Conservation (phyloP, 2,888 invertebrate species). For the Harpagoxenus sublaevis region DNA sequence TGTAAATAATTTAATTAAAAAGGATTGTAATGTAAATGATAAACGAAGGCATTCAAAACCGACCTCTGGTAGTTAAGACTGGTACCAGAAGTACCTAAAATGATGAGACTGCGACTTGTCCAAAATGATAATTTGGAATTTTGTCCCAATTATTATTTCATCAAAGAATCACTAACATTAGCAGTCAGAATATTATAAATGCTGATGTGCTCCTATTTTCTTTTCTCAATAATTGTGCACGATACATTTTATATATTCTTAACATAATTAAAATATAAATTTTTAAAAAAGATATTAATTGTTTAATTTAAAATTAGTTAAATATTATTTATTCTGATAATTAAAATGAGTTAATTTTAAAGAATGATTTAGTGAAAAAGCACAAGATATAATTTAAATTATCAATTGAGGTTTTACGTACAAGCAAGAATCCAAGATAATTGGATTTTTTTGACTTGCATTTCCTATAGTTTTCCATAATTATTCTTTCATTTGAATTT, state of each 20-base stretch:
- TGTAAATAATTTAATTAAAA: not conserved
- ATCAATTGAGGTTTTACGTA: not conserved
- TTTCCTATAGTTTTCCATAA: not conserved
- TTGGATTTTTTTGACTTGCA: not conserved
- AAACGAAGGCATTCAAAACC: not conserved
- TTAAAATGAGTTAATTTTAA: not conserved
- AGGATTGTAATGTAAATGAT: not conserved
- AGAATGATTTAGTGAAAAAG: not conserved
- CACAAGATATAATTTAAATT: not conserved
- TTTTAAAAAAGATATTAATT: not conserved
- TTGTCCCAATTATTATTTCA: not conserved
- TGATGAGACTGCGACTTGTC: not conserved
- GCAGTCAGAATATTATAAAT: not conserved
- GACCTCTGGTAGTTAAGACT: conserved; percentile 13
- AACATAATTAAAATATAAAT: not conserved
- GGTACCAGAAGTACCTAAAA: not conserved
- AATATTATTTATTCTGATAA: not conserved
- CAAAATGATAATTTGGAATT: not conserved
- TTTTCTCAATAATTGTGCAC: not conserved
- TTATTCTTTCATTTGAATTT: not conserved
- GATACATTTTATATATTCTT: not conserved
- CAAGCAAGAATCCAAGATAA: not conserved
- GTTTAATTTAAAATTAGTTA: not conserved
- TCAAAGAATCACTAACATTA: not conserved
- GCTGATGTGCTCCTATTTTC: not conserved